Evolutionary conservation across 2,888 invertebrate species (phyloP).

Genomic region (Epirrhoe tristata): DNA sequence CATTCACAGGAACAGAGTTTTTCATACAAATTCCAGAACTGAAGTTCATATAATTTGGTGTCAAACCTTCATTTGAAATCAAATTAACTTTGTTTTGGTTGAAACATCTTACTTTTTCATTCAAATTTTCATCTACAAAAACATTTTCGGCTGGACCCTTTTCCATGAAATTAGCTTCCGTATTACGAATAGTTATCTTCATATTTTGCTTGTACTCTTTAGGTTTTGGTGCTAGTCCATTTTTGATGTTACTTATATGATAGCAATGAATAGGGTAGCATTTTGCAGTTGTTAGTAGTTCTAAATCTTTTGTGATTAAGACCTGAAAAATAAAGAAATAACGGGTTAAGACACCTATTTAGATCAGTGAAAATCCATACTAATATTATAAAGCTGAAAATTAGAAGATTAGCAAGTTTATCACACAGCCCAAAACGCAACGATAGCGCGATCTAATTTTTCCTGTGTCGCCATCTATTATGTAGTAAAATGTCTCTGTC

Average conservation of each 20-base stretch:
- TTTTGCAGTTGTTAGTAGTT: slow-evolving; percentile 47
- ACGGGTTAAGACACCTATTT: background rate
- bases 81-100: slow-evolving; percentile 3
- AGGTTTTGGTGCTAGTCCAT: slow-evolving; percentile 35
- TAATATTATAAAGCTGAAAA: no score
- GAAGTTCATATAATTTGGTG: background rate
- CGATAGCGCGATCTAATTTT: no score
- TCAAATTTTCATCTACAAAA: slow-evolving; percentile 3
- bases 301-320: slow-evolving; percentile 53
- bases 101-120: slow-evolving; percentile 12
- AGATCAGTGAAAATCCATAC: background rate
- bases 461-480: no score
- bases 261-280: slow-evolving; percentile 48
- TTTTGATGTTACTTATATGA: slow-evolving; percentile 50
- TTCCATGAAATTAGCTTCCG: background rate
- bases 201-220: slow-evolving; percentile 15
- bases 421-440: no score
- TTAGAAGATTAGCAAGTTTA: no score
- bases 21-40: background rate
- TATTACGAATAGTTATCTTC: slow-evolving; percentile 38
- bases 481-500: no score
- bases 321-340: slow-evolving; percentile 49
- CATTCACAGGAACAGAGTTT: slow-evolving; percentile 4
- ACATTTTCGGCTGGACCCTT: background rate
- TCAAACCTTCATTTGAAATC: background rate